Percentiles rank a stretch among this genome's conserved stretches.
Conservation (phyloP, 2,888 invertebrate species). For the Caenorhabditis plicata region DNA sequence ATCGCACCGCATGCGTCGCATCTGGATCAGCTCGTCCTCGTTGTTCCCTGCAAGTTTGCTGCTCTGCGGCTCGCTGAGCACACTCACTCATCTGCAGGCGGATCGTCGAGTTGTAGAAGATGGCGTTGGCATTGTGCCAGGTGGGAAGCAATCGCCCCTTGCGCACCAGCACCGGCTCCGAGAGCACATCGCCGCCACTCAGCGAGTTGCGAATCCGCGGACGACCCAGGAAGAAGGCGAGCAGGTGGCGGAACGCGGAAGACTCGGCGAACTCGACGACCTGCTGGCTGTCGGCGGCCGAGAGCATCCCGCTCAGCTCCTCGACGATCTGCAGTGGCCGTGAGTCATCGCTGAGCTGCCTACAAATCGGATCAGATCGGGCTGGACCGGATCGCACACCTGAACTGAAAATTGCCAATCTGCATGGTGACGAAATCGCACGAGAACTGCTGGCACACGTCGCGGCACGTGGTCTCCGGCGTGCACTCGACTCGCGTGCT, state of each 20-base stretch:
- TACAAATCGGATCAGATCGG: background rate
- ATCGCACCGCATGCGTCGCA: constrained; percentile 20
- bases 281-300: constrained; percentile 11
- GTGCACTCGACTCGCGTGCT: constrained; percentile 27
- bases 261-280: constrained; percentile 20
- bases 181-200: constrained; percentile 21
- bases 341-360: constrained; percentile 25
- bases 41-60: constrained; percentile 16
- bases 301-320: constrained; percentile 24
- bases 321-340: constrained; percentile 20
- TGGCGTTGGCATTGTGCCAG: constrained; percentile 37
- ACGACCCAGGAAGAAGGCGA: constrained; percentile 21
- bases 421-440: constrained; percentile 28
- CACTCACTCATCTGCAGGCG: constrained; percentile 39
- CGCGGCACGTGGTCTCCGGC: constrained; percentile 17
- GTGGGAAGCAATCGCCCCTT: constrained; percentile 39
- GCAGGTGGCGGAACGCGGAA: constrained; percentile 18
- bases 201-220: constrained; percentile 20
- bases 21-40: constrained; percentile 20
- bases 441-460: constrained; percentile 26
- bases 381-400: constrained; percentile 4
- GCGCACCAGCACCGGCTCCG: constrained; percentile 36
- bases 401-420: constrained; percentile 31
- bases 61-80: background rate
- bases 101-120: constrained; percentile 44